phyloP scores from a whole-genome alignment of 2,113 vertebrate species.

The Serinus canaria region DNA sequence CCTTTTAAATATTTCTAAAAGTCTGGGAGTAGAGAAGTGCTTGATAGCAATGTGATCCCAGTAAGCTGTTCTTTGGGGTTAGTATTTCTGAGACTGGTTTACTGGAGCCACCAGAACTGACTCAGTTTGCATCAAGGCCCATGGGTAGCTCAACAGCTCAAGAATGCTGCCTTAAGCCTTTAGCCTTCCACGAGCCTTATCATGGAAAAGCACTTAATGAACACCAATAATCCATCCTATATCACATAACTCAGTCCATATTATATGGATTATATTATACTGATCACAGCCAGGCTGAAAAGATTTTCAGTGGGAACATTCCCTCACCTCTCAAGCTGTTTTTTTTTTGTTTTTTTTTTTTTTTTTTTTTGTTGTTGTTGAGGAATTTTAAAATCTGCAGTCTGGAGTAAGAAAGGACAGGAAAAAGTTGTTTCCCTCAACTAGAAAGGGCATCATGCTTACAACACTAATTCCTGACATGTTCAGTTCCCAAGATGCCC shows the following conservation, averaged over 20 bases:
- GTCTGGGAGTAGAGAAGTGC: background rate
- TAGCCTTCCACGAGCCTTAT: background rate
- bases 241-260: background rate
- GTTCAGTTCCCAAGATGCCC: background rate
- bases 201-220: background rate
- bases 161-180: background rate
- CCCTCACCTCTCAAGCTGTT: accelerated
- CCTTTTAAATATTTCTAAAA: background rate
- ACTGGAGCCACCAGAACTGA: background rate
- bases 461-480: background rate
- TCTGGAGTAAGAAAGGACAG: background rate
- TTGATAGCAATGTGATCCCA: background rate
- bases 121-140: background rate
- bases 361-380: too few relatives aligned
- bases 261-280: background rate
- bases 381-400: background rate
- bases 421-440: background rate
- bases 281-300: background rate
- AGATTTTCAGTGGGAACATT: background rate
- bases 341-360: too few relatives aligned
- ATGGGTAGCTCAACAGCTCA: background rate
- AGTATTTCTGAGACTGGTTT: background rate
- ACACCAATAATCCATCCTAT: background rate
- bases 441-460: background rate
- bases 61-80: background rate